These are phyloP conservation scores for Nasalis larvatus DNA, from an alignment of 2,113 vertebrate genomes.

Conservation along the genomic window DNA sequence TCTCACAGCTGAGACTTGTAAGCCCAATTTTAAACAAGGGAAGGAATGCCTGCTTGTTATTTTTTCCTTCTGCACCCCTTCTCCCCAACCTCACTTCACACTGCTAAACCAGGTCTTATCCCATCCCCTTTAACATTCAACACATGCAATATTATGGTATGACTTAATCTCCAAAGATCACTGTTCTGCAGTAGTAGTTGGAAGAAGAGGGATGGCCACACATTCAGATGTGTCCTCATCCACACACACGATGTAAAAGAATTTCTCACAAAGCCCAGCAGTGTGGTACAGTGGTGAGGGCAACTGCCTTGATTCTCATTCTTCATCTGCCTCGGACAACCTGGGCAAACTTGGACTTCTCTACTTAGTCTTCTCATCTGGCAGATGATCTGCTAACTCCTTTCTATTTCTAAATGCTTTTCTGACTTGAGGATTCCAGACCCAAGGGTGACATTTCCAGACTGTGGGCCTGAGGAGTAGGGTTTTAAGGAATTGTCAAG, in stretches of 20 bases:
- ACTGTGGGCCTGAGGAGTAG: not conserved
- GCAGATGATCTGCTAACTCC: not conserved
- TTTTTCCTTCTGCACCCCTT: not conserved
- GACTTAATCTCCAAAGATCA: not conserved
- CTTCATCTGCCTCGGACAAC: not conserved
- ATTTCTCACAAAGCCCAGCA: not conserved
- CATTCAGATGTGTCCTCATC: not conserved
- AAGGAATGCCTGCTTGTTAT: not conserved
- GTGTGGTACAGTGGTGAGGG: not conserved
- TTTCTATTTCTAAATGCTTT: not conserved
- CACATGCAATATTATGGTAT: not conserved
- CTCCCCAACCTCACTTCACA: not conserved
- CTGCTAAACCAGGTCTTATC: not conserved
- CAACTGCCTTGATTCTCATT: not conserved
- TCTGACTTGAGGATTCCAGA: not conserved
- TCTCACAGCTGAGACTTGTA: not conserved
- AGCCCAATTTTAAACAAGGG: not conserved
- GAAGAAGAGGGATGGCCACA: not conserved
- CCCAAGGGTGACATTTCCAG: not conserved
- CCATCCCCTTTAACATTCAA: not conserved
- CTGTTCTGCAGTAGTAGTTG: not conserved
- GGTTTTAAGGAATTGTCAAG: not conserved
- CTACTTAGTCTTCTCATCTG: not conserved
- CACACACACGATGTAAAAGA: not conserved
- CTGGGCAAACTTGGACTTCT: not conserved